phyloP scores from a whole-genome alignment of 2,888 invertebrate species.

The Drosophila meridiana region DNA sequence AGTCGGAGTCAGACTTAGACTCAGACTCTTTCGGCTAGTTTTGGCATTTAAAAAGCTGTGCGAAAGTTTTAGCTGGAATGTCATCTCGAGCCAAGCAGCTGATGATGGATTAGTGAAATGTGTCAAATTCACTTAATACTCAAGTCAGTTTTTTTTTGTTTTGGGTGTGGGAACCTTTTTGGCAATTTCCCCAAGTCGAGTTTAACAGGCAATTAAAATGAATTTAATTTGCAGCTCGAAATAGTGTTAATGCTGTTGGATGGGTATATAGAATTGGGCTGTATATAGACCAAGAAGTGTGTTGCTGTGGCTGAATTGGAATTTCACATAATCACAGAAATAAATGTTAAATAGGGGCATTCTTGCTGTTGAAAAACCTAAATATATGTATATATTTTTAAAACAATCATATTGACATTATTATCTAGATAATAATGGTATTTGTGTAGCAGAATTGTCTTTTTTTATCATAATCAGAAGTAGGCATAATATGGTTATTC shows the following conservation, averaged over 20 bases:
- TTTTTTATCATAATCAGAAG: too few relatives aligned
- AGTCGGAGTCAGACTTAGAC: neutral
- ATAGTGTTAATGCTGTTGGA: neutral
- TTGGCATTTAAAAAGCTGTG: constrained; percentile 24
- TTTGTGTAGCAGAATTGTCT: too few relatives aligned
- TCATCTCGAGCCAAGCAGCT: constrained; percentile 25
- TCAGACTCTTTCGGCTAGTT: neutral
- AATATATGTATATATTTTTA: too few relatives aligned
- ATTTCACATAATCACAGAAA: neutral
- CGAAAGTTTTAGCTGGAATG: constrained; percentile 45
- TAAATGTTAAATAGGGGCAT: neutral
- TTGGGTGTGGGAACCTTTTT: constrained; percentile 24
- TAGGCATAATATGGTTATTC: too few relatives aligned
- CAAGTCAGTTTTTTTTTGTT: neutral
- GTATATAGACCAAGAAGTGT: neutral
- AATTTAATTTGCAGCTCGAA: neutral
- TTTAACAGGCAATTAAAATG: constrained; percentile 1
- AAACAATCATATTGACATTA: too few relatives aligned
- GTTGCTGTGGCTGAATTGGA: too few relatives aligned
- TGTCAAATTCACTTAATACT: constrained; percentile 40
- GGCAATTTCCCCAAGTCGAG: constrained; percentile 22
- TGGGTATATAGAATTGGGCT: neutral
- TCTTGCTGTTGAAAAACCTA: too few relatives aligned
- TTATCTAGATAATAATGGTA: too few relatives aligned
- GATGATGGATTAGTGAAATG: constrained; percentile 57